These are phyloP conservation scores for Forbesichthys agassizii DNA, from an alignment of 2,113 vertebrate genomes.

Conservation along the genomic window DNA sequence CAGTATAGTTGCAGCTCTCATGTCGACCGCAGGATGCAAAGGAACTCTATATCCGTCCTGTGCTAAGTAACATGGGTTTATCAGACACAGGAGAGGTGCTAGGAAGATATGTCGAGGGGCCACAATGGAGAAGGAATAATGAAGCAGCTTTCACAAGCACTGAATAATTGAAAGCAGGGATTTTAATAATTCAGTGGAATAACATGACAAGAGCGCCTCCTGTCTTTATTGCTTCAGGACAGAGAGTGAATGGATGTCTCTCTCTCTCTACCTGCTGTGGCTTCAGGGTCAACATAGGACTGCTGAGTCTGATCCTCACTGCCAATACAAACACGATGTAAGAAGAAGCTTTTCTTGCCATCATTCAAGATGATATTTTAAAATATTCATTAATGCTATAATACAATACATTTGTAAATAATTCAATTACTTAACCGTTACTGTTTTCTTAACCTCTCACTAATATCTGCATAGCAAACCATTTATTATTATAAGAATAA, in stretches of 20 bases:
- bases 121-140: constrained; percentile 21
- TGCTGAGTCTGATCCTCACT: constrained; percentile 10
- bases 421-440: too few species aligned
- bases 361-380: too few species aligned
- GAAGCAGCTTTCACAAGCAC: constrained; percentile 36
- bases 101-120: constrained; percentile 23
- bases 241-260: constrained; percentile 37
- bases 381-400: too few species aligned
- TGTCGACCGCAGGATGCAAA: too few species aligned
- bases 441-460: too few species aligned
- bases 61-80: too few species aligned
- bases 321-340: neutral
- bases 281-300: neutral
- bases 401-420: too few species aligned
- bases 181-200: constrained; percentile 76
- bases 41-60: too few species aligned
- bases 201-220: constrained; percentile 61
- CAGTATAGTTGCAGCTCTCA: too few species aligned
- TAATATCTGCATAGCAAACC: too few species aligned
- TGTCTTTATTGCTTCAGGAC: constrained; percentile 40
- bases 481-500: too few species aligned
- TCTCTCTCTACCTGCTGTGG: neutral
- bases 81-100: constrained; percentile 50
- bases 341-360: too few species aligned
- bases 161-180: constrained; percentile 66